Conservation (phyloP, 2,888 invertebrate genomes). For the Eilema griseolum region DNA sequence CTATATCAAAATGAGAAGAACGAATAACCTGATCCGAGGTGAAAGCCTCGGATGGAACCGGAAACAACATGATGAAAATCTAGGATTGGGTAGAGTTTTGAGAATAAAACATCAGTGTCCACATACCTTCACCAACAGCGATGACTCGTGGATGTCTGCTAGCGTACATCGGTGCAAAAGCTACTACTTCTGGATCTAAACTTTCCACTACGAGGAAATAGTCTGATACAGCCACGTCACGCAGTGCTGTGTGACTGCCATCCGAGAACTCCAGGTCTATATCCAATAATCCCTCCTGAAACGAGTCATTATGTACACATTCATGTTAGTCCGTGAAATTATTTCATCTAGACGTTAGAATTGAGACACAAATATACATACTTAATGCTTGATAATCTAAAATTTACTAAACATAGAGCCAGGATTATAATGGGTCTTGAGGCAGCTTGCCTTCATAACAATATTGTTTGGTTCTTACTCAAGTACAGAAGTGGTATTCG, state of each 20-base stretch:
- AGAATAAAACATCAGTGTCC: background rate
- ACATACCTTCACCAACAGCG: constrained; percentile 95
- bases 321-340: background rate
- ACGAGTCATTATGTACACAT: background rate
- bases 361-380: no score
- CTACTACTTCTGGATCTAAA: constrained; percentile 96
- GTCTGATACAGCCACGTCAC: constrained; percentile 94
- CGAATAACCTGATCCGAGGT: background rate
- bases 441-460: no score
- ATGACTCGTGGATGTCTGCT: constrained; percentile 97
- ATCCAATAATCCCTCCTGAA: constrained; percentile 96
- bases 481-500: no score
- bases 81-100: background rate
- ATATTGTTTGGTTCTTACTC: no score
- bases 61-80: background rate
- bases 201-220: constrained; percentile 96
- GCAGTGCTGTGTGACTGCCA: constrained; percentile 93
- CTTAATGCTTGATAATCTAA: no score
- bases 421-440: background rate
- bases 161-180: constrained; percentile 96
- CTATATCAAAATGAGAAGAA: no score
- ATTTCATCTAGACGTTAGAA: background rate
- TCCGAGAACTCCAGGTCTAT: constrained; percentile 97
- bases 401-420: background rate
- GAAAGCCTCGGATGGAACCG: background rate